Base-by-base conservation (phyloP, 2,113 vertebrate species). In the Phylloscopus whistleri region DNA sequence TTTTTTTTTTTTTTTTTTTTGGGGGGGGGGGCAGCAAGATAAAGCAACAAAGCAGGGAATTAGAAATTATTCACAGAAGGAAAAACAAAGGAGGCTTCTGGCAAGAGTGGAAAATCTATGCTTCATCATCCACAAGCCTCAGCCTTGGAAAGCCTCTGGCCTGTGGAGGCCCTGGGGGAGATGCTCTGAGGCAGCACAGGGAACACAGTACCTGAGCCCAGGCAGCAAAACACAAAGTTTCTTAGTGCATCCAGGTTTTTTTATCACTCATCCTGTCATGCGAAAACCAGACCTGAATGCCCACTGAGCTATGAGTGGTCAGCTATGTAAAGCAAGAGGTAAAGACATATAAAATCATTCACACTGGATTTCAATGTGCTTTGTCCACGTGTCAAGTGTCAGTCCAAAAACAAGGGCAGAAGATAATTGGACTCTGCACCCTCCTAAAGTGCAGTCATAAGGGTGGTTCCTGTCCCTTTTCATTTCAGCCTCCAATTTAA, bases 341-440 rank as follows among this genome's bases (percentile, higher is more conserved):
- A 84, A 75, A 79, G 41, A 63, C 13, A 10, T 17, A 41, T 13
- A 5, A 66, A 89, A 31, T n/a, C 48, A 30, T 30, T 31, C 13
- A 55, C 0, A 0, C 6, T 51, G 33, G n/a, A 33, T 67, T 44
- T 56, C n/a, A 41, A 7, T 3, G 2, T 30, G 19, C 11, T 87
- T 82, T 73, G 67, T 16, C 62, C 31, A 30, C 0, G 0, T 37
- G 28, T 9, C 30, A 62, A 43, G 13, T 19, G 28, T 41, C n/a
- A 48, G 19, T 31, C 26, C 0, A 1, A 73, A 51, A 55, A 67
- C 3, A 27, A 23, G 76, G 24, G n/a, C 33, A 77, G 37, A 53
- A 84, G 67, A 53, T 37, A 37, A 37, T 6, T 0, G 0, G n/a
- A 30, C 12, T 67, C 39, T 53, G 35, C 10, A 3, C 0, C 0